Evolutionary conservation across 2,888 invertebrate genomes (phyloP).

Genomic region (Scaptodrosophila latifasciaeformis): DNA sequence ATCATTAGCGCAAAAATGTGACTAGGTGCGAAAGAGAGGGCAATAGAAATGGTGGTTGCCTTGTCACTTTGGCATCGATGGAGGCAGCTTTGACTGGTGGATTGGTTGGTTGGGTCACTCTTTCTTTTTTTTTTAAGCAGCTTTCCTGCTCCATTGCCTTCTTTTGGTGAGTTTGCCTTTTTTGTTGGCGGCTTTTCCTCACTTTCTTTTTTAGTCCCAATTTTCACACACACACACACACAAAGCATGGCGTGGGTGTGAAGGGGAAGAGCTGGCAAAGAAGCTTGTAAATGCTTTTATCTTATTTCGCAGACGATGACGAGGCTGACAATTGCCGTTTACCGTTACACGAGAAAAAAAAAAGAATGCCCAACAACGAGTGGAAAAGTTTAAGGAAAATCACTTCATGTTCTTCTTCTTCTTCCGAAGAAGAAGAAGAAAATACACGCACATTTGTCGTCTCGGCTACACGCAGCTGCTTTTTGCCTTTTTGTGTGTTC

Average conservation of each 20-base stretch:
- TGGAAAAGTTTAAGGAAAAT: slow-evolving; percentile 49
- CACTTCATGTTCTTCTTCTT: too few relatives aligned
- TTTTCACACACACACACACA: slow-evolving; percentile 7
- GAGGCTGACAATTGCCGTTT: slow-evolving; percentile 13
- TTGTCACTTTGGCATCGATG: too few relatives aligned
- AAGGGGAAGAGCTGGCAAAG: too few relatives aligned
- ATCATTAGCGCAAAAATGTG: slow-evolving; percentile 61
- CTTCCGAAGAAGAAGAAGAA: too few relatives aligned
- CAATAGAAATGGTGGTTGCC: too few relatives aligned
- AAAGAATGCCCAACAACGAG: slow-evolving; percentile 14
- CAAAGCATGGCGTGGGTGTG: slow-evolving; percentile 34
- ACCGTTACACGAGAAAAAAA: neutral
- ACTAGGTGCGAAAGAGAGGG: slow-evolving; percentile 18
- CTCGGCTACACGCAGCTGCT: slow-evolving; percentile 7
- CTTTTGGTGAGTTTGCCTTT: slow-evolving; percentile 34
- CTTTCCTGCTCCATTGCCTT: slow-evolving; percentile 28
- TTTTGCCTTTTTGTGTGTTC: slow-evolving; percentile 11
- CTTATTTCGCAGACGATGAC: slow-evolving; percentile 56
- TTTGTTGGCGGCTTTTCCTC: slow-evolving; percentile 10
- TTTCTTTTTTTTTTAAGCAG: slow-evolving; percentile 50
- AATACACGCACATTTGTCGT: slow-evolving; percentile 1
- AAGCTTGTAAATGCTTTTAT: slow-evolving; percentile 55
- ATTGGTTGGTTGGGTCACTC: too few relatives aligned
- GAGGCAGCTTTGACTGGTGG: too few relatives aligned
- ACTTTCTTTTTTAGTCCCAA: slow-evolving; percentile 7